Percentiles rank a stretch among this genome's conserved stretches.
phyloP scores from a whole-genome alignment of 92 coral and sea anemone genomes.

The Micromussa lordhowensis region DNA sequence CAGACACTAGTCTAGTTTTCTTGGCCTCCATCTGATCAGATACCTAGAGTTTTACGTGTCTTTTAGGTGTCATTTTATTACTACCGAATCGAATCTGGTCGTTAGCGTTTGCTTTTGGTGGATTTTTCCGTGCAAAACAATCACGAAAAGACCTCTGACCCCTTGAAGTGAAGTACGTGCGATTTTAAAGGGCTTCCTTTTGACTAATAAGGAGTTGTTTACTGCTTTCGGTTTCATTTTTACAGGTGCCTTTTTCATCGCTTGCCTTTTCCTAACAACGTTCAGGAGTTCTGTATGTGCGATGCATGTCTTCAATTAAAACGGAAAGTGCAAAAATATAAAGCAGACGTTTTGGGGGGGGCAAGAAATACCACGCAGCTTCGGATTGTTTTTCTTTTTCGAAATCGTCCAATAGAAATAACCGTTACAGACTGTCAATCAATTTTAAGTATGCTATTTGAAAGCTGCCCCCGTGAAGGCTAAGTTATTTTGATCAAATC shows the following conservation, averaged over 20 bases:
- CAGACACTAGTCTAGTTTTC: neutral
- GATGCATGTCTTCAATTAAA: neutral
- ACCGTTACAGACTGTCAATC: slow-evolving; percentile 26
- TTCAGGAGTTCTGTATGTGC: neutral
- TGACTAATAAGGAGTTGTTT: slow-evolving; percentile 28
- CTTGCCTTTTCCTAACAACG: neutral
- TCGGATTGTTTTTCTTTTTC: neutral
- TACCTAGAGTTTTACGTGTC: neutral
- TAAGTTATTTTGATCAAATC: neutral
- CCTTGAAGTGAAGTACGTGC: neutral
- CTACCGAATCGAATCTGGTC: too few relatives aligned
- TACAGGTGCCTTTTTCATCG: neutral
- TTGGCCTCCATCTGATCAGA: neutral
- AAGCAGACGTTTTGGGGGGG: neutral
- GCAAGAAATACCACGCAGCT: neutral
- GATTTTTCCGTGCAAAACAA: neutral
- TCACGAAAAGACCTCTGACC: too few relatives aligned
- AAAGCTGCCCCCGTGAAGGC: neutral
- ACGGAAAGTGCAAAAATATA: neutral
- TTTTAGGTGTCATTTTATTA: too few relatives aligned
- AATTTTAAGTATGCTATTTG: slow-evolving; percentile 26
- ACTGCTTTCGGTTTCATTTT: neutral
- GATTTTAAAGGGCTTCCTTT: slow-evolving; percentile 13
- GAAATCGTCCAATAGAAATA: slow-evolving; percentile 1
- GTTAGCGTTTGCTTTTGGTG: neutral